Percentiles rank a stretch among this genome's conserved stretches.
Evolutionary conservation across 2,888 invertebrate species (phyloP).

Genomic region (Macaria notata): DNA sequence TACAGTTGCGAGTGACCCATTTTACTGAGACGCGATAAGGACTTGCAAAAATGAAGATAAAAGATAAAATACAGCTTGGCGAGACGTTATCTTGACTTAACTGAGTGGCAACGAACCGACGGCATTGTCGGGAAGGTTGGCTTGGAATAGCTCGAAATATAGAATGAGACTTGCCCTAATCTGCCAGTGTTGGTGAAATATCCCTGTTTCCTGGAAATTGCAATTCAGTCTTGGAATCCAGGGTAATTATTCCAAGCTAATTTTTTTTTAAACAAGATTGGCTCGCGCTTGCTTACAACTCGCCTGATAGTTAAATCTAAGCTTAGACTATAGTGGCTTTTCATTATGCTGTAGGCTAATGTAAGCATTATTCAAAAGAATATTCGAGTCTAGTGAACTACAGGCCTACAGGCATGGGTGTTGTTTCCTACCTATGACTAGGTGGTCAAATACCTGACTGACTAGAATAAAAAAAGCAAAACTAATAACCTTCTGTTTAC

Average conservation of each 20-base stretch:
- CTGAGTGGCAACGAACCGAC: constrained; percentile 22
- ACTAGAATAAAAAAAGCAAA: constrained; percentile 3
- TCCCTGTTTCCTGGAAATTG: too few relatives aligned
- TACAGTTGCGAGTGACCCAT: constrained; percentile 16
- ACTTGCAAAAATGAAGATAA: constrained; percentile 25
- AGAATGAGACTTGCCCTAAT: constrained; percentile 7
- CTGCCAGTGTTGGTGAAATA: constrained; percentile 4
- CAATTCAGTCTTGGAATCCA: too few relatives aligned
- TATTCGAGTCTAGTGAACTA: too few relatives aligned
- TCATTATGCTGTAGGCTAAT: too few relatives aligned
- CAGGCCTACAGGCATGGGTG: too few relatives aligned
- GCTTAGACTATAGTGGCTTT: too few relatives aligned
- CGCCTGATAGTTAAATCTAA: too few relatives aligned
- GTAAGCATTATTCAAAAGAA: too few relatives aligned
- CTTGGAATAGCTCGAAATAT: constrained; percentile 13
- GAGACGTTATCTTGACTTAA: constrained; percentile 32
- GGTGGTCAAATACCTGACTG: not conserved
- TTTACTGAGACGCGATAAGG: constrained; percentile 16
- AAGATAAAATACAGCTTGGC: constrained; percentile 22
- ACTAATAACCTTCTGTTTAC: constrained; percentile 9
- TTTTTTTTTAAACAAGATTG: too few relatives aligned
- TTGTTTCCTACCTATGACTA: too few relatives aligned
- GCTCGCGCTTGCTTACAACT: too few relatives aligned
- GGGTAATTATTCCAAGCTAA: too few relatives aligned
- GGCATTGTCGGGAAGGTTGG: constrained; percentile 15